A percentile compares a stretch with the other conserved stretches of the same genome.
Evolutionary conservation across 2,888 invertebrate genomes (phyloP).

Genomic region (Drosophila sordidapex): DNA sequence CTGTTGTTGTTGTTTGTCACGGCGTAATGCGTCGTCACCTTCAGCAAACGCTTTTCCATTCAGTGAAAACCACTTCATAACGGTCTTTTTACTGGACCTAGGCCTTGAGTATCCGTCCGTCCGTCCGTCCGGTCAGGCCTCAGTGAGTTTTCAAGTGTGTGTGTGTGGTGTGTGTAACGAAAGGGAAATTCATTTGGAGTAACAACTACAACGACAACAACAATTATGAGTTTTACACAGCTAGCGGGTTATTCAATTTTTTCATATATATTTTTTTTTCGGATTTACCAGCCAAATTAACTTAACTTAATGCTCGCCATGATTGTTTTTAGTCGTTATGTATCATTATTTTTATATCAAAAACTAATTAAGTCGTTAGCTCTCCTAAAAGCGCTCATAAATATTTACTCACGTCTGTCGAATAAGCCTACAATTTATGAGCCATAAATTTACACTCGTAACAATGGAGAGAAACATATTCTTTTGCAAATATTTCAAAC

Average conservation of each 20-base stretch:
- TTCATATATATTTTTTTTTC: neutral
- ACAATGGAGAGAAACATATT: slow-evolving; percentile 5
- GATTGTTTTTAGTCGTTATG: slow-evolving; percentile 3
- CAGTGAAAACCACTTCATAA: slow-evolving; percentile 51
- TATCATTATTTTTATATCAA: slow-evolving; percentile 42
- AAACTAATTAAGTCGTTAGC: slow-evolving; percentile 34
- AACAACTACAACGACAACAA: neutral
- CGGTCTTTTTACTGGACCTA: slow-evolving; percentile 28
- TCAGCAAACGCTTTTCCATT: slow-evolving; percentile 37
- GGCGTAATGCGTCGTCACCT: slow-evolving; percentile 44
- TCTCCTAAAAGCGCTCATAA: slow-evolving; percentile 1
- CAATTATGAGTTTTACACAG: slow-evolving; percentile 36
- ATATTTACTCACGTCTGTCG: slow-evolving; percentile 8
- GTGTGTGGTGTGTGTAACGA: slow-evolving; percentile 42
- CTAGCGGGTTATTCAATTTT: neutral
- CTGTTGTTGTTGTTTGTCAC: slow-evolving; percentile 20
- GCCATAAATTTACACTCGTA: slow-evolving; percentile 17
- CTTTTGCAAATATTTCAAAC: slow-evolving; percentile 11
- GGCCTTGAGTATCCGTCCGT: slow-evolving; percentile 22
- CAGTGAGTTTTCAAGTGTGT: slow-evolving; percentile 36
- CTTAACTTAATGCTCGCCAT: neutral
- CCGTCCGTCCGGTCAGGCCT: slow-evolving; percentile 33
- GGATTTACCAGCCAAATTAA: slow-evolving; percentile 5
- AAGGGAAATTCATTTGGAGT: slow-evolving; percentile 53
- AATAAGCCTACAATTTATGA: slow-evolving; percentile 19